Conservation (phyloP, 2,888 invertebrate genomes). For the Mermis nigrescens region DNA sequence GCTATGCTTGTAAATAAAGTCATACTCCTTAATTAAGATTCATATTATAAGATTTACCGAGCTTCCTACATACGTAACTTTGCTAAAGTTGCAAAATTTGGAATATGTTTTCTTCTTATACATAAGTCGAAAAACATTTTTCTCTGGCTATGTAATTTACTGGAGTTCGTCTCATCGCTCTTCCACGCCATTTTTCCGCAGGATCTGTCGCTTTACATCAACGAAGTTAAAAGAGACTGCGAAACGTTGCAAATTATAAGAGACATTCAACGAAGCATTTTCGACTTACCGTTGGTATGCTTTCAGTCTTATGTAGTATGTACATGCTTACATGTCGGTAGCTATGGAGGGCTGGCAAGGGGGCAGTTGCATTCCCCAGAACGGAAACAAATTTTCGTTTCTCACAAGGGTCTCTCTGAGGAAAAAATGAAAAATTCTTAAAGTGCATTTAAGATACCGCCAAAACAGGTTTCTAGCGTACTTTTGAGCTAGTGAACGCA, state of each 20-base stretch:
- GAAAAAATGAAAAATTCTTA: background rate
- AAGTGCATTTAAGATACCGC: no score
- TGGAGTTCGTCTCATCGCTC: background rate
- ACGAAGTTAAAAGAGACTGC: slow-evolving; percentile 88
- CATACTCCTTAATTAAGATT: background rate
- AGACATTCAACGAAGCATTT: slow-evolving; percentile 55
- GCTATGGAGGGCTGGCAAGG: no score
- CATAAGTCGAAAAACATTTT: no score
- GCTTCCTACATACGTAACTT: no score
- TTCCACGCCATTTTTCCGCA: slow-evolving; percentile 16
- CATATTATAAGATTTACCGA: no score
- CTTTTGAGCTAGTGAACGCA: no score
- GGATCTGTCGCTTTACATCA: slow-evolving; percentile 86
- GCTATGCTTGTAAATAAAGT: slow-evolving; percentile 51
- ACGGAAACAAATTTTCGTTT: no score
- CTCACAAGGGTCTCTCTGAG: background rate
- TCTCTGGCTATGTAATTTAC: no score
- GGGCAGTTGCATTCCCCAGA: no score
- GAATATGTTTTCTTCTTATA: background rate
- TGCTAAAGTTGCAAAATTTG: no score
- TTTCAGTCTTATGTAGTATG: slow-evolving; percentile 1
- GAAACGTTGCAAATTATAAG: slow-evolving; percentile 72
- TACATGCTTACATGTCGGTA: no score
- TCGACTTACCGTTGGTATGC: slow-evolving; percentile 29
- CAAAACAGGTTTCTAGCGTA: no score